Evolutionary conservation across 2,888 invertebrate genomes (phyloP).

Genomic region (Habrosyne pyritoides): DNA sequence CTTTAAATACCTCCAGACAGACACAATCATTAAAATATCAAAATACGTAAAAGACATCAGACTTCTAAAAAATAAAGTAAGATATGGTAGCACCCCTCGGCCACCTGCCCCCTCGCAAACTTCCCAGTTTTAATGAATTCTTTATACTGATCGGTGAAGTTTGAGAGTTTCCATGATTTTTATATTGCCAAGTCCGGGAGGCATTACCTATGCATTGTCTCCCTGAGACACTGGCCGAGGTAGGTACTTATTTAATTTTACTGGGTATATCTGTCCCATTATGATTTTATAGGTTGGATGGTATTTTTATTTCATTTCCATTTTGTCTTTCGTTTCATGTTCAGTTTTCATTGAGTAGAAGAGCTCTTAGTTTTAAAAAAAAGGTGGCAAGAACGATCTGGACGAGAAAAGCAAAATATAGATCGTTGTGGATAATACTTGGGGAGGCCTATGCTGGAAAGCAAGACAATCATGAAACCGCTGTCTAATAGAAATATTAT

Average conservation of each 20-base stretch:
- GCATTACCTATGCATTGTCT: slow-evolving; percentile 80
- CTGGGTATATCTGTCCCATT: neutral
- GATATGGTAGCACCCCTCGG: slow-evolving; percentile 5
- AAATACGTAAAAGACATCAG: neutral
- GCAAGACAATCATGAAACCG: too few species aligned
- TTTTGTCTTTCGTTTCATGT: neutral
- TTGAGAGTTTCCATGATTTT: slow-evolving; percentile 74
- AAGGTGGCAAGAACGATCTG: too few species aligned
- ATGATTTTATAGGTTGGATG: neutral
- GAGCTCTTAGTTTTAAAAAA: too few species aligned
- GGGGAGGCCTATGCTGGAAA: too few species aligned
- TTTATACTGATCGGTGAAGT: slow-evolving; percentile 68
- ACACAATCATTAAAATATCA: neutral
- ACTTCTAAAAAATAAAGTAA: slow-evolving; percentile 1
- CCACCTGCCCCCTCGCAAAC: slow-evolving; percentile 60
- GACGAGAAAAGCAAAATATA: too few species aligned
- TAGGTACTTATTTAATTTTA: slow-evolving; percentile 67
- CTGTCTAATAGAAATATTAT: too few species aligned
- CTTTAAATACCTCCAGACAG: neutral
- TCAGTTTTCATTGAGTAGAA: too few species aligned
- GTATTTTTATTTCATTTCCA: neutral
- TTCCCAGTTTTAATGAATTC: slow-evolving; percentile 70
- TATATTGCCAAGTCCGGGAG: slow-evolving; percentile 69
- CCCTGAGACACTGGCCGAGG: slow-evolving; percentile 12
- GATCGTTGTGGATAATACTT: too few species aligned